phyloP scores from a whole-genome alignment of 2,113 vertebrate genomes.

The Vanacampus margaritifer region DNA sequence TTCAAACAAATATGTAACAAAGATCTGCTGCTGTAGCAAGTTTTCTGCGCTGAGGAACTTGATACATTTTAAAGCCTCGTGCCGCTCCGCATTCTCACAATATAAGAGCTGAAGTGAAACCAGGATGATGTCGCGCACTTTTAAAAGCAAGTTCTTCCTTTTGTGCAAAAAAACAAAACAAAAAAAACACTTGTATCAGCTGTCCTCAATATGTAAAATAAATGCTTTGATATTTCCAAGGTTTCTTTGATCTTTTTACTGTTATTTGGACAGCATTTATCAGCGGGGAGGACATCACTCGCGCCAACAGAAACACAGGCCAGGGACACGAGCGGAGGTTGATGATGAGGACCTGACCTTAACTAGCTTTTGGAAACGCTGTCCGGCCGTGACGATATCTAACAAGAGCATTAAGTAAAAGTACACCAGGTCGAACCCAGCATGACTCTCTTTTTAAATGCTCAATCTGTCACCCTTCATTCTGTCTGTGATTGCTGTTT shows the following conservation, averaged over 20 bases:
- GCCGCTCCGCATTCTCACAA: not conserved
- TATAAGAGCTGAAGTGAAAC: not conserved
- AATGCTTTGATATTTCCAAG: not conserved
- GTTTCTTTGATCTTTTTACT: not conserved
- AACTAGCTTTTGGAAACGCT: not conserved
- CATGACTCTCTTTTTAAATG: not conserved
- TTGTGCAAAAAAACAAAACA: not conserved
- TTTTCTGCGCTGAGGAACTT: not conserved
- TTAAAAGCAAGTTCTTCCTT: not conserved
- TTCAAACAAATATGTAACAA: no score
- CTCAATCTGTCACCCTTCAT: not conserved
- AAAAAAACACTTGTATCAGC: not conserved
- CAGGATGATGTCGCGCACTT: not conserved
- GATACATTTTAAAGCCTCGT: not conserved
- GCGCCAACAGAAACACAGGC: not conserved
- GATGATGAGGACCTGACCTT: not conserved
- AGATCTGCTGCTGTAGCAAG: not conserved
- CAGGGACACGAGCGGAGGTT: not conserved
- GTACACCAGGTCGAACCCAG: not conserved
- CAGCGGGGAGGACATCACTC: not conserved
- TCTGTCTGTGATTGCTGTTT: not conserved
- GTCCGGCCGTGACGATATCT: not conserved
- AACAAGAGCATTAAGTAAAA: not conserved
- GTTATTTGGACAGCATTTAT: not conserved
- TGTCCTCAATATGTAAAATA: not conserved